phyloP scores from a whole-genome alignment of 2,797 vertebrate genomes.

The Fringilla coelebs region DNA sequence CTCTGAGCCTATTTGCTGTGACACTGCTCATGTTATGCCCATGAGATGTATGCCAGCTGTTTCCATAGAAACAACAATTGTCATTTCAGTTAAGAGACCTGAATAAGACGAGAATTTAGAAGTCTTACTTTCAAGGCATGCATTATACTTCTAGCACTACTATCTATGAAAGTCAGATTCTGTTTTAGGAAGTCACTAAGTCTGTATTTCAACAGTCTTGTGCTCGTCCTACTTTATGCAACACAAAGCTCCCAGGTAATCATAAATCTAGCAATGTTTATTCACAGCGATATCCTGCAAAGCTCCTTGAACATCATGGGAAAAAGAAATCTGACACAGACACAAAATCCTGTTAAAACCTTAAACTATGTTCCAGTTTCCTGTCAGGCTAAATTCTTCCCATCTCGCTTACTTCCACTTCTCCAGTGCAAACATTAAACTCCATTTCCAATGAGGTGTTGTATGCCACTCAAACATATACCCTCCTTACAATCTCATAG shows the following conservation, averaged over 20 bases:
- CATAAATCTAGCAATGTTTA: background rate
- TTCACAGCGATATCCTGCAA: background rate
- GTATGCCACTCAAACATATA: background rate
- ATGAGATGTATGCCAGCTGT: background rate
- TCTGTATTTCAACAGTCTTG: background rate
- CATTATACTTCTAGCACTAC: background rate
- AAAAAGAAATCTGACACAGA: background rate
- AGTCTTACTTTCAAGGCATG: background rate
- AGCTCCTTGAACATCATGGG: background rate
- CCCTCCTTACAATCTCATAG: background rate
- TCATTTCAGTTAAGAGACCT: background rate
- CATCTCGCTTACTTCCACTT: background rate
- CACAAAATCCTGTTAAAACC: background rate
- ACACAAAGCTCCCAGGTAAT: background rate
- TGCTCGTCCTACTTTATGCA: background rate
- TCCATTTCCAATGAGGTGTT: background rate
- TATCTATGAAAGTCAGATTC: background rate
- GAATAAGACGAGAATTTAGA: constrained; percentile 11
- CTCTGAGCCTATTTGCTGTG: constrained; percentile 68
- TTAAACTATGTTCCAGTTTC: background rate
- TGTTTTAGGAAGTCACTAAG: background rate
- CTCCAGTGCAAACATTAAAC: background rate
- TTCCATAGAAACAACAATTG: constrained; percentile 48
- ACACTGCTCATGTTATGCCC: constrained; percentile 39
- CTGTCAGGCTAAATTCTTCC: background rate